A percentile compares a stretch with the other conserved stretches of the same genome.
Evolutionary conservation across 2,797 vertebrate species (phyloP).

Genomic region (Bovichtus variegatus): DNA sequence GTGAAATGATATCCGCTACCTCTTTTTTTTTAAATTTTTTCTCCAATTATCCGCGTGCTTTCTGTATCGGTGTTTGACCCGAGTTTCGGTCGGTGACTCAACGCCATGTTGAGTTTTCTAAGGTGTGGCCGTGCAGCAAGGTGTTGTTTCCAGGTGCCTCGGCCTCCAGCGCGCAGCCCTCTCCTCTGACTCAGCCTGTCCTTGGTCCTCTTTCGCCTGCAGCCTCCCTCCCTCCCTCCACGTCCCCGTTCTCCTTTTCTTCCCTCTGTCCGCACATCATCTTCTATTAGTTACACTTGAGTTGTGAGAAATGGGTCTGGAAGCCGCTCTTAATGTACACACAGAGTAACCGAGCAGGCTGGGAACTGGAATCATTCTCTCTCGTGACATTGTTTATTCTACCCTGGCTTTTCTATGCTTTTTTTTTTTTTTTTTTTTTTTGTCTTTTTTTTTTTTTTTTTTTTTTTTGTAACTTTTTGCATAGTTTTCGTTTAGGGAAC

Average conservation of each 20-base stretch:
- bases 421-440: neutral
- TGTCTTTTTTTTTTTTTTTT: neutral
- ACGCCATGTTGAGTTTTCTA: slow-evolving; percentile 76
- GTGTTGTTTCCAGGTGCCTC: slow-evolving; percentile 61
- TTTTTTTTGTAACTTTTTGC: neutral
- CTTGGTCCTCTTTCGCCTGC: slow-evolving; percentile 6
- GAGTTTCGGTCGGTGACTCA: slow-evolving; percentile 83
- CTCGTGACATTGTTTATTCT: neutral
- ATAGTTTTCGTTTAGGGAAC: neutral
- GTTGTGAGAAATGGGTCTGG: slow-evolving; percentile 35
- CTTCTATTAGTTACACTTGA: slow-evolving; percentile 65
- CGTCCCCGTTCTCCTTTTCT: slow-evolving; percentile 25
- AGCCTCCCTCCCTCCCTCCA: slow-evolving; percentile 5
- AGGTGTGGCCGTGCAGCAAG: slow-evolving; percentile 82
- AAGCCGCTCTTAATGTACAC: slow-evolving; percentile 34
- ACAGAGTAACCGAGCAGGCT: slow-evolving; percentile 33
- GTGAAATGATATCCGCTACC: fast-evolving
- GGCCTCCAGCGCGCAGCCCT: neutral
- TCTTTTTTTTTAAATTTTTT: neutral
- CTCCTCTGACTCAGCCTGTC: slow-evolving; percentile 1
- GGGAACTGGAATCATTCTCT: slow-evolving; percentile 5
- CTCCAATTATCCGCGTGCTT: neutral
- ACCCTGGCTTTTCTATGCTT: no score
- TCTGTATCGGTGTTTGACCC: slow-evolving; percentile 34
- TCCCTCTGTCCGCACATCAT: slow-evolving; percentile 50